Percentiles rank a stretch among this genome's conserved stretches.
phyloP scores from a whole-genome alignment of 2,797 vertebrate species.

The Falco berigora region DNA sequence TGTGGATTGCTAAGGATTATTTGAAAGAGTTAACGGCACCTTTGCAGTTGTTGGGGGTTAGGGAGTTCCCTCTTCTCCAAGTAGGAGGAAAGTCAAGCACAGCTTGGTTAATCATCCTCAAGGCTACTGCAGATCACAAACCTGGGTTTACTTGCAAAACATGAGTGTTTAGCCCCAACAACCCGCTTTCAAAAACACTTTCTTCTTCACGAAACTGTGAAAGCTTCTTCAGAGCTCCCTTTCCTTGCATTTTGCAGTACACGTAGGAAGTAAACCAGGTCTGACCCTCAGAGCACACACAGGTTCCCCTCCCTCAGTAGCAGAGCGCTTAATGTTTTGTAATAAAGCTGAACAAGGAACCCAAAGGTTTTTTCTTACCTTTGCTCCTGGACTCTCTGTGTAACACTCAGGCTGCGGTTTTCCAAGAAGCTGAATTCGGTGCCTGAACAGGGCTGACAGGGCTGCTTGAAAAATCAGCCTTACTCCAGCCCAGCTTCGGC shows the following conservation, averaged over 20 bases:
- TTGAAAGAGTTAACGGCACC: neutral
- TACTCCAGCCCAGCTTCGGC: neutral
- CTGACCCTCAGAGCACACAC: neutral
- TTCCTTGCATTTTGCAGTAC: neutral
- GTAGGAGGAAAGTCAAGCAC: neutral
- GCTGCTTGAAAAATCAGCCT: neutral
- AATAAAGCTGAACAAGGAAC: neutral
- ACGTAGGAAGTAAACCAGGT: neutral
- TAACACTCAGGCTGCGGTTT: neutral
- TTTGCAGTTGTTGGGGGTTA: neutral
- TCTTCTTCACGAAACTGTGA: neutral
- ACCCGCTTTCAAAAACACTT: neutral
- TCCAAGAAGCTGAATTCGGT: neutral
- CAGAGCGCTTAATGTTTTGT: neutral
- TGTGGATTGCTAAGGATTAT: neutral
- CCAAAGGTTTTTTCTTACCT: neutral
- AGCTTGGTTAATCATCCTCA: neutral
- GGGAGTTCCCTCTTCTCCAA: neutral
- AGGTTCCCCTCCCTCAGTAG: neutral
- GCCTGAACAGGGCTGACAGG: neutral
- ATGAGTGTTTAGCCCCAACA: neutral
- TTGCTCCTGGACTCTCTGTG: neutral
- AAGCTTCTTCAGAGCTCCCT: neutral
- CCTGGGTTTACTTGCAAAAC: neutral
- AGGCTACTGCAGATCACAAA: neutral